A percentile compares a stretch with the other conserved stretches of the same genome.
These are phyloP conservation scores for Rhopalosiphum padi DNA, from an alignment of 1,140 invertebrate species.

Conservation along the genomic window DNA sequence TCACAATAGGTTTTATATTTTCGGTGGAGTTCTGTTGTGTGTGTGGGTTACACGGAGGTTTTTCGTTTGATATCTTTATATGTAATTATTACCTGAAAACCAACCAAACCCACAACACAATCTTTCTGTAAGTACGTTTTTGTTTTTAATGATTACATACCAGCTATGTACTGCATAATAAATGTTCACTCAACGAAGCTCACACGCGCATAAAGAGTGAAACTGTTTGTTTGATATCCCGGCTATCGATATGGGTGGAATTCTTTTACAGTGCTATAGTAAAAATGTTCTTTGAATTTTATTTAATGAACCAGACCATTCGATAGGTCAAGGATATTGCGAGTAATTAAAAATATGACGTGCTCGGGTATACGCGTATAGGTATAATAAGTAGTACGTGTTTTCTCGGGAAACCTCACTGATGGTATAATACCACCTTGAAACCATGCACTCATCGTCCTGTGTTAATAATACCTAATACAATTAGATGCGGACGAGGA, in stretches of 20 bases:
- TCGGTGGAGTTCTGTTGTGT: not conserved
- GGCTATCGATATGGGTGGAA: not conserved
- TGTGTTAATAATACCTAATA: not conserved
- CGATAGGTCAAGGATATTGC: not conserved
- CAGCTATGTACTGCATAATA: not conserved
- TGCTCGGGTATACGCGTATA: not conserved
- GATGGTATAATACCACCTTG: not conserved
- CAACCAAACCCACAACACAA: not conserved
- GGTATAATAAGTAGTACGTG: not conserved
- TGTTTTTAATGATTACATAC: not conserved
- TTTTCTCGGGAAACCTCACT: not conserved
- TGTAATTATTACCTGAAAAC: not conserved
- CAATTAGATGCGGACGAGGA: not conserved
- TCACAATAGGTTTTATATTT: constrained; percentile 25
- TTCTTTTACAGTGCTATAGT: not conserved
- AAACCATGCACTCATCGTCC: not conserved
- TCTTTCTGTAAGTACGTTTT: not conserved
- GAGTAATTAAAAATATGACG: not conserved
- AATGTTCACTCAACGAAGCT: not conserved
- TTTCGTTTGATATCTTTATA: not conserved
- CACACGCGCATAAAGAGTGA: not conserved
- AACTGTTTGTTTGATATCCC: not conserved
- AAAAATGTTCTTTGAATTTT: not conserved
- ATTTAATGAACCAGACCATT: not conserved
- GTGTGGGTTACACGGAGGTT: not conserved